Conservation (phyloP, 2,113 vertebrate species). For the Origma solitaria region DNA sequence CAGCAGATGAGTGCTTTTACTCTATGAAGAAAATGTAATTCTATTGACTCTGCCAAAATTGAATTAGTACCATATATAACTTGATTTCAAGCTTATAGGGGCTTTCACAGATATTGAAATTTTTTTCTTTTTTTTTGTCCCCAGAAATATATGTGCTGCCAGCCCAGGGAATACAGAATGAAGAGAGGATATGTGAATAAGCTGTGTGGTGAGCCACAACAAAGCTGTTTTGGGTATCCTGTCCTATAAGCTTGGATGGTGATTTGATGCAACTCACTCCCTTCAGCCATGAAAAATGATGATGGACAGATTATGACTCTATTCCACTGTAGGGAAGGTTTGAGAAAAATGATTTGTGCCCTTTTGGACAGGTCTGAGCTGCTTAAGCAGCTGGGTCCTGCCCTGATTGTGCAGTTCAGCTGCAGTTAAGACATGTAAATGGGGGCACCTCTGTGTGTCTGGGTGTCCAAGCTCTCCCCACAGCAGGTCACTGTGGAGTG, state of each 20-base stretch:
- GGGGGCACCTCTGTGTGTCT: background rate
- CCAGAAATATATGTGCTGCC: background rate
- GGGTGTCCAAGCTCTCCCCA: background rate
- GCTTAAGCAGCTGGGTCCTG: background rate
- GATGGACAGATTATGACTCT: background rate
- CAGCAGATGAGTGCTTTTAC: constrained; percentile 24
- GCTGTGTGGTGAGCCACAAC: background rate
- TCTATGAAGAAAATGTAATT: constrained; percentile 10
- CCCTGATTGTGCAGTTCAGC: background rate
- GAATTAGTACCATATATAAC: background rate
- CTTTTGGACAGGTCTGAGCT: background rate
- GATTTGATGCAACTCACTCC: background rate
- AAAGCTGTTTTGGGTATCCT: background rate
- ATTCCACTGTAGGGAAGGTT: background rate
- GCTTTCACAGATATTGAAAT: constrained; percentile 25
- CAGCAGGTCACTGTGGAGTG: background rate
- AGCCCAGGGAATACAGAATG: background rate
- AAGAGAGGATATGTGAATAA: background rate
- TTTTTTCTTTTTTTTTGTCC: background rate
- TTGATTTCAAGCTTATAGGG: background rate
- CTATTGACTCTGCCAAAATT: background rate
- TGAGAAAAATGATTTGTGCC: background rate
- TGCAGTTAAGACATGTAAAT: background rate
- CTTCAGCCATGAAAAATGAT: background rate
- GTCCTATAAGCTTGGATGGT: background rate